Conservation (phyloP, 37 sponge, comb jelly and placozoan genomes). For the Crambe crambe region DNA sequence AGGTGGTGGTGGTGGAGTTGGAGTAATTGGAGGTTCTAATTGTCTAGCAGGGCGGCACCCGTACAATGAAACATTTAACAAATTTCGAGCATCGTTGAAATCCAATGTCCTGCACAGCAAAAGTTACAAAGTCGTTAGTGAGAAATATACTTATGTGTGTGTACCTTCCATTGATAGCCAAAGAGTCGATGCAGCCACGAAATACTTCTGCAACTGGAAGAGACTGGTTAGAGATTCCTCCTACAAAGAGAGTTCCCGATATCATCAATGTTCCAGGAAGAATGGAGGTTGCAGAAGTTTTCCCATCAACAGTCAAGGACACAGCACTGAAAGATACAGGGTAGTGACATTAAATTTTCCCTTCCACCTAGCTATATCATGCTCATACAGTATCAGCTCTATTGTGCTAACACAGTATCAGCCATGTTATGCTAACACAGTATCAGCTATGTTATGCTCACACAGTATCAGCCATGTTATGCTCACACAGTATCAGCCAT, state of each 20-base stretch:
- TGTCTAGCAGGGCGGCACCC: conserved; percentile 36
- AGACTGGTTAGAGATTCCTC: conserved; percentile 18
- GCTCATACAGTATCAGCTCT: too few relatives aligned
- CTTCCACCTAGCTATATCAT: too few relatives aligned
- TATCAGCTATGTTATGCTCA: background rate
- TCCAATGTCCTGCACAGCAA: conserved; percentile 16
- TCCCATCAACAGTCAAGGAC: background rate
- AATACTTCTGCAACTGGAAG: conserved; percentile 21
- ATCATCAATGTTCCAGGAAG: background rate
- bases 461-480: background rate
- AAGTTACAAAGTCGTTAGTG: too few relatives aligned
- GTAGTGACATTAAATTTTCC: background rate
- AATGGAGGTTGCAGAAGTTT: background rate
- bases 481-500: too few relatives aligned
- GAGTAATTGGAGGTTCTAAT: background rate
- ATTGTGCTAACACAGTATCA: too few relatives aligned
- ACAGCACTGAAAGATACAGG: background rate
- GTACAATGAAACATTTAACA: conserved; percentile 52
- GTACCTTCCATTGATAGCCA: conserved; percentile 46
- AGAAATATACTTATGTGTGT: too few relatives aligned
- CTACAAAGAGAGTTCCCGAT: background rate
- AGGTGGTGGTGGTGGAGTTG: conserved; percentile 28
- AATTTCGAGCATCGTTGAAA: conserved; percentile 34
- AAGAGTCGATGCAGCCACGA: conserved; percentile 55
- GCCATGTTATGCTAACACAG: background rate